phyloP scores from a whole-genome alignment of 2,888 invertebrate species.

The Brassicogethes aeneus region DNA sequence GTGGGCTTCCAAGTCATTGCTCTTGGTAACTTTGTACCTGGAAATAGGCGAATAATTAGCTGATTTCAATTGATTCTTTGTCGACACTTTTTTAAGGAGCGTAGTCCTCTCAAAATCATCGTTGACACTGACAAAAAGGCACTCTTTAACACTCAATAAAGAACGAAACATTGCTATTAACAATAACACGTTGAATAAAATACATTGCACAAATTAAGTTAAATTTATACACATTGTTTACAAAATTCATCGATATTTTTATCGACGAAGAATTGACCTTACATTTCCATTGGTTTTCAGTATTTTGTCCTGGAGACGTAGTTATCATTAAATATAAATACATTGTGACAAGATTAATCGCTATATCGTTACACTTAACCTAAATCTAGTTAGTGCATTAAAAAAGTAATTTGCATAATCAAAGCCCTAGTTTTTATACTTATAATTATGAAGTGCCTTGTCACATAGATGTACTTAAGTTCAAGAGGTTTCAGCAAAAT shows the following conservation, averaged over 20 bases:
- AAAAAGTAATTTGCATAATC: too few relatives aligned
- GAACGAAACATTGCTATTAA: too few relatives aligned
- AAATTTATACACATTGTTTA: background rate
- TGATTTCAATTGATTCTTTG: too few relatives aligned
- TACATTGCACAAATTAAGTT: background rate
- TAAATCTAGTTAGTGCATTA: background rate
- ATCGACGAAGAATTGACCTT: background rate
- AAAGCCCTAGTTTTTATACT: too few relatives aligned
- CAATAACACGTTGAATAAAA: too few relatives aligned
- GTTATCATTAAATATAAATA: background rate
- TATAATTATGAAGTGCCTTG: too few relatives aligned
- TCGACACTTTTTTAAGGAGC: conserved; percentile 6
- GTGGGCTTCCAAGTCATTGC: conserved; percentile 47
- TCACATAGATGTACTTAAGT: too few relatives aligned
- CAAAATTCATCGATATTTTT: background rate
- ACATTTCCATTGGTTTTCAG: background rate
- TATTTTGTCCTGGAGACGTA: background rate
- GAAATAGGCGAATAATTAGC: conserved; percentile 18
- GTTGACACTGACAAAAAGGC: conserved; percentile 1
- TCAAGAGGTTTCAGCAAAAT: too few relatives aligned
- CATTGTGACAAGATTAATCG: background rate
- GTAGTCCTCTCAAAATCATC: background rate
- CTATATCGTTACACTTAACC: background rate
- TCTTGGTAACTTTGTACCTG: conserved; percentile 58
- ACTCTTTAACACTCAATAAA: conserved; percentile 1